Base-by-base conservation (phyloP, 2,888 invertebrate species). In the Saturnia japonica region DNA sequence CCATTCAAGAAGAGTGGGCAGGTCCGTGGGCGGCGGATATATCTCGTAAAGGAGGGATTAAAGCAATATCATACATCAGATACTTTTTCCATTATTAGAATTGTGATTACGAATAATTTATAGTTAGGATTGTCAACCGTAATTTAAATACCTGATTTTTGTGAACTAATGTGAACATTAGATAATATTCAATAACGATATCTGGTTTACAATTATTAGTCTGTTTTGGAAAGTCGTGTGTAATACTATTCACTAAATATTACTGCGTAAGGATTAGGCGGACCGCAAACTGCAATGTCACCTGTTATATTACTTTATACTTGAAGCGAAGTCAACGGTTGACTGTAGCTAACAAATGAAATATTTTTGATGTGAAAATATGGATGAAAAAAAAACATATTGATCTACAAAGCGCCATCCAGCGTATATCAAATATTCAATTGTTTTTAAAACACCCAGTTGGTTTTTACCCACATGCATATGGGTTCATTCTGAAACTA, bases 11-110 rank as follows among this genome's bases (percentile, higher is more conserved):
- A 34, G 45, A 54, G 71, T 71, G 64, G 67, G 78, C 76, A 67
- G 76, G 75, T 68, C 74, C 71, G 69, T 75, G 75, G 62, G 71
- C 28, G 71, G 60, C 68, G 43, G 62, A 64, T 76, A 77, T 74
- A 74, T 72, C 60, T 45, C 68, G 75, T 80, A 72, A 74, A 71
- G 71, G 73, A 76, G 71, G 72, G 73, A 76, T 74, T 74, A 76
- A 74, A 70, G 75, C 70, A 74, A 71, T 68, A 22, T n/a, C 60
- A 70, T 72, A 70, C 68, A 71, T 71, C 69, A 54, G 62, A 67
- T 72, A 68, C 69, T 68, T 69, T 54, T 68, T 67, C 64, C 72
- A 72, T 73, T 73, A 71, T 71, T 68, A 67, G 70, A 70, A n/a
- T 43, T 51, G 64, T 68, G 71, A 71, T 71, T 71, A 68, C 64